Evolutionary conservation across 2,888 invertebrate genomes (phyloP).

Genomic region (Cantharis rustica): DNA sequence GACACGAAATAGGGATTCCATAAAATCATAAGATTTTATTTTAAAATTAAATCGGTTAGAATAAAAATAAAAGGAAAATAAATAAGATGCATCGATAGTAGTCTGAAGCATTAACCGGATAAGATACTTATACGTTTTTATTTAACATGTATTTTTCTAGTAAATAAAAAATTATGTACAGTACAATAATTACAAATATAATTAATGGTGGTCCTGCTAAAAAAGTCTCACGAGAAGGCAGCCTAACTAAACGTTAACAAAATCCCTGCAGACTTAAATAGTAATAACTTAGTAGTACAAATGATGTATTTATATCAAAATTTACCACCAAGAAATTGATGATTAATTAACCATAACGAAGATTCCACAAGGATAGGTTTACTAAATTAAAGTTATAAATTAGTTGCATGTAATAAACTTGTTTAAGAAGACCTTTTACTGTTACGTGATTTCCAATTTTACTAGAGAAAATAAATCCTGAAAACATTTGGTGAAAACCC

Average conservation of each 20-base stretch:
- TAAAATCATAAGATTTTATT: too few relatives aligned
- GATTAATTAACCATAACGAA: neutral
- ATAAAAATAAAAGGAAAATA: too few relatives aligned
- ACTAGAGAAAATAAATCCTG: neutral
- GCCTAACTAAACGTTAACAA: neutral
- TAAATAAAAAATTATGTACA: too few relatives aligned
- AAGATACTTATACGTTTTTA: too few relatives aligned
- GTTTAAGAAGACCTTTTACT: neutral
- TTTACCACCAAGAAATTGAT: neutral
- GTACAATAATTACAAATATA: too few relatives aligned
- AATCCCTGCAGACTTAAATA: neutral
- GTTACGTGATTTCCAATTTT: neutral
- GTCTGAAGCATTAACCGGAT: too few relatives aligned
- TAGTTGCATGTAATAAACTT: neutral
- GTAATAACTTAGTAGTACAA: neutral
- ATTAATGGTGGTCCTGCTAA: too few relatives aligned
- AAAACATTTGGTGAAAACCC: neutral
- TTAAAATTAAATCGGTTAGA: too few relatives aligned
- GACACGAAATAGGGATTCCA: too few relatives aligned
- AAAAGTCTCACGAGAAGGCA: too few relatives aligned
- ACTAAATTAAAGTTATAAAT: neutral
- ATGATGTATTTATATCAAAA: neutral
- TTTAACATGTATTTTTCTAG: too few relatives aligned
- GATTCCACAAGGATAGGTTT: neutral
- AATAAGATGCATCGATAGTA: too few relatives aligned